Percentiles rank a stretch among this genome's conserved stretches.
Conservation (phyloP, 2,797 vertebrate species). For the Anas bernieri region DNA sequence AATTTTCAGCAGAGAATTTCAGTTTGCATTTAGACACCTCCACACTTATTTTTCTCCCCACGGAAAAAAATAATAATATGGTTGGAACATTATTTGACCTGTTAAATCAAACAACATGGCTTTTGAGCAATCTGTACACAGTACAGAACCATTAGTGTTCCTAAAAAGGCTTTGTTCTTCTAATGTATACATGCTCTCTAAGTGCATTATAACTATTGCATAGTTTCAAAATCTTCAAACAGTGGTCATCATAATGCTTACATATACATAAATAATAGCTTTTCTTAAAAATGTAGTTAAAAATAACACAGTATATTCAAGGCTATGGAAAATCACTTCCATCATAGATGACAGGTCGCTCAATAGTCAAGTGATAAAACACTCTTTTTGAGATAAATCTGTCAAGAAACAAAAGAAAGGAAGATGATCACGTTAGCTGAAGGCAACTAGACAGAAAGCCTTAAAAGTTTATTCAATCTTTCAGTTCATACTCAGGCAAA, state of each 20-base stretch:
- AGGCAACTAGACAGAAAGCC: background rate
- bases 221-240: constrained; percentile 39
- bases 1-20: constrained; percentile 6
- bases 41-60: background rate
- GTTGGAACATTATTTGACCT: background rate
- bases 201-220: constrained; percentile 55
- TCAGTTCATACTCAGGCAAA: background rate
- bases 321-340: constrained; percentile 90
- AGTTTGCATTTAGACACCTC: background rate
- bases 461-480: background rate
- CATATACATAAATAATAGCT: constrained; percentile 63
- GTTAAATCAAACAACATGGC: constrained; percentile 37
- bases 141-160: constrained; percentile 47
- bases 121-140: constrained; percentile 48
- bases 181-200: constrained; percentile 17
- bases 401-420: constrained; percentile 30
- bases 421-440: background rate
- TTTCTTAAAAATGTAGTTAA: constrained; percentile 62
- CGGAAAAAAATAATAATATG: background rate
- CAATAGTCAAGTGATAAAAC: constrained; percentile 90
- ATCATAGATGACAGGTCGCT: constrained; percentile 92
- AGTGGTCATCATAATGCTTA: constrained; percentile 51
- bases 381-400: constrained; percentile 97
- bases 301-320: constrained; percentile 26
- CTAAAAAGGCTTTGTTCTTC: background rate